phyloP scores from a whole-genome alignment of 2,797 vertebrate species.

The Sebastiscus tertius region DNA sequence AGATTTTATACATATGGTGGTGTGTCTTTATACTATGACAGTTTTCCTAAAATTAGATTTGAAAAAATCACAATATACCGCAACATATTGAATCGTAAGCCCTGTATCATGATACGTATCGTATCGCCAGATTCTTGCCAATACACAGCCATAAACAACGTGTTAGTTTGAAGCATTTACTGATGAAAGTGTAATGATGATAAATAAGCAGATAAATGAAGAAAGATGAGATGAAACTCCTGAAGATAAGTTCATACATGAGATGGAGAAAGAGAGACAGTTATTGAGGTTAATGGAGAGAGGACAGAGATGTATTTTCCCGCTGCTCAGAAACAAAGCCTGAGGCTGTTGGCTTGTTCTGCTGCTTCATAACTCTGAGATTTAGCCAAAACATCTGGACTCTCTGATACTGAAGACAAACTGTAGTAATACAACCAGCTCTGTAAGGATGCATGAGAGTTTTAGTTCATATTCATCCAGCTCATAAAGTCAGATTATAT shows the following conservation, averaged over 20 bases:
- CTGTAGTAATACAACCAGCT: slow-evolving; percentile 4
- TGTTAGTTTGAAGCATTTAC: too few relatives aligned
- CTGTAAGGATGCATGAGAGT: not conserved
- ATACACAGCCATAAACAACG: too few relatives aligned
- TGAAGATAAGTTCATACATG: not conserved
- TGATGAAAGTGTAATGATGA: too few relatives aligned
- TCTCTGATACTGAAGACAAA: not conserved
- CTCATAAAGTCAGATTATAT: not conserved
- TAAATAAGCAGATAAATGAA: too few relatives aligned
- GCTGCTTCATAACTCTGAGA: slow-evolving; percentile 6
- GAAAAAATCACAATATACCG: too few relatives aligned
- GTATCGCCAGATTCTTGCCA: too few relatives aligned
- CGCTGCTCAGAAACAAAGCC: slow-evolving; percentile 3
- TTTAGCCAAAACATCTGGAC: slow-evolving; percentile 50
- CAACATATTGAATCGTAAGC: too few relatives aligned
- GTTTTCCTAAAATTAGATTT: too few relatives aligned
- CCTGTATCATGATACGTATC: too few relatives aligned
- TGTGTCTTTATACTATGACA: too few relatives aligned
- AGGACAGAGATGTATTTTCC: slow-evolving; percentile 6
- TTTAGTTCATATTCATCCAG: not conserved
- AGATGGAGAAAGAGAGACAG: not conserved
- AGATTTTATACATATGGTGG: too few relatives aligned
- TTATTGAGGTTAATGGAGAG: not conserved
- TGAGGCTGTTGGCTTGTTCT: slow-evolving; percentile 22
- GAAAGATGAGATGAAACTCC: too few relatives aligned